These are phyloP conservation scores for Athalia circularis DNA, from an alignment of 2,888 invertebrate genomes.

Conservation along the genomic window DNA sequence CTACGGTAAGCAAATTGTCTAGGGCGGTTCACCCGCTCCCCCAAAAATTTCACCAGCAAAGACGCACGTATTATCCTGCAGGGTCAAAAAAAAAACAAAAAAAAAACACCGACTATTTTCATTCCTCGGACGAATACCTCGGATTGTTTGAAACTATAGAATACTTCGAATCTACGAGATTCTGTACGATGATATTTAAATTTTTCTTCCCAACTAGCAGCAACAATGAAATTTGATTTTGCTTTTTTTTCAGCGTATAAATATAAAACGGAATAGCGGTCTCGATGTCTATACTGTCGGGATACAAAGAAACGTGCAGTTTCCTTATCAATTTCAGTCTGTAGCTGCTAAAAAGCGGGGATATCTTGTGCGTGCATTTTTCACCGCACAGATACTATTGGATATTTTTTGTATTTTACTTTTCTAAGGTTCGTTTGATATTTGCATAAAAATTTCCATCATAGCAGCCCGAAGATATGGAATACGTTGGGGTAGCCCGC, in stretches of 20 bases:
- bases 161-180: not conserved
- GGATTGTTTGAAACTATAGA: too few relatives aligned
- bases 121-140: too few relatives aligned
- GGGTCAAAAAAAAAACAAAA: too few relatives aligned
- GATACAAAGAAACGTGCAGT: not conserved
- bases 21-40: not conserved
- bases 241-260: too few relatives aligned
- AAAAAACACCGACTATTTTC: too few relatives aligned
- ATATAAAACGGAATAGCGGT: too few relatives aligned
- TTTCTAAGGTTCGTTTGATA: constrained; percentile 19
- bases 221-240: too few relatives aligned
- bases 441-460: constrained; percentile 42
- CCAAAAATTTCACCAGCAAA: not conserved
- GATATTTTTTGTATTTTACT: constrained; percentile 10
- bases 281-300: too few relatives aligned
- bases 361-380: too few relatives aligned
- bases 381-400: too few relatives aligned
- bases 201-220: too few relatives aligned
- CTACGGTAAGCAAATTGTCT: constrained; percentile 33
- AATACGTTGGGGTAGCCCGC: not conserved
- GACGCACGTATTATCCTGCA: not conserved
- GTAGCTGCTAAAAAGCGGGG: not conserved
- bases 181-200: too few relatives aligned
- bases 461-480: constrained; percentile 29
- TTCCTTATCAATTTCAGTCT: constrained; percentile 6